A percentile compares a stretch with the other conserved stretches of the same genome.
phyloP scores from a whole-genome alignment of 1,140 invertebrate species.

The Neuroterus valhalla region DNA sequence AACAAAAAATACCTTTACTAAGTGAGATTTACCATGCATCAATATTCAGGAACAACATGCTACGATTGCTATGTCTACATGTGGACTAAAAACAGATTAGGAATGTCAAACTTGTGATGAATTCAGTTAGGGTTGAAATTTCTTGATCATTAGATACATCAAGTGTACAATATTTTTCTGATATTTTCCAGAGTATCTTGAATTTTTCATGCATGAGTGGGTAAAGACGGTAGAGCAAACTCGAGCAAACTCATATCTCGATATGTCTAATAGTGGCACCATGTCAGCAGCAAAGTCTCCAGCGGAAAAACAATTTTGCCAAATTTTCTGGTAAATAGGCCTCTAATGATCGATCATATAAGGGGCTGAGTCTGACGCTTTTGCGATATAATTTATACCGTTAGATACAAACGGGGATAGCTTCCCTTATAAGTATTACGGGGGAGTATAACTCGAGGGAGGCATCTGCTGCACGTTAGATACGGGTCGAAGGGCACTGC shows the following conservation, averaged over 20 bases:
- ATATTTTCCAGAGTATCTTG: background rate
- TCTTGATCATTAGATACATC: background rate
- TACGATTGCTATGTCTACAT: no score
- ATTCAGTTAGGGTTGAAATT: background rate
- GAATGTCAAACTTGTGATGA: background rate
- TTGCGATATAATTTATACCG: constrained; percentile 74
- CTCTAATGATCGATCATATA: constrained; percentile 75
- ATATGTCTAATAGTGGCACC: constrained; percentile 6
- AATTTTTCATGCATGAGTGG: background rate
- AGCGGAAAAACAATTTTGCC: constrained; percentile 65
- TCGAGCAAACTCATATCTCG: background rate
- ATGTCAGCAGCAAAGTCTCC: constrained; percentile 38
- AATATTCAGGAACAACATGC: no score
- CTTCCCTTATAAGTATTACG: constrained; percentile 62
- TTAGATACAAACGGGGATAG: constrained; percentile 68
- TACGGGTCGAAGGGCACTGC: constrained; percentile 72
- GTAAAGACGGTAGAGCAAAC: background rate
- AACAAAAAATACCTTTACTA: no score
- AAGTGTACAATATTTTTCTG: background rate
- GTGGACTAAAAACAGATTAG: no score
- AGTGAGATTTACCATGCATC: no score
- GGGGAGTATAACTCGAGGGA: constrained; percentile 60
- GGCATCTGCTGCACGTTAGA: constrained; percentile 75
- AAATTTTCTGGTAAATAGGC: constrained; percentile 73
- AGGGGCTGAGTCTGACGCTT: constrained; percentile 72